Conservation (phyloP, 2,797 vertebrate genomes). For the Scolopax bukidnonensis region DNA sequence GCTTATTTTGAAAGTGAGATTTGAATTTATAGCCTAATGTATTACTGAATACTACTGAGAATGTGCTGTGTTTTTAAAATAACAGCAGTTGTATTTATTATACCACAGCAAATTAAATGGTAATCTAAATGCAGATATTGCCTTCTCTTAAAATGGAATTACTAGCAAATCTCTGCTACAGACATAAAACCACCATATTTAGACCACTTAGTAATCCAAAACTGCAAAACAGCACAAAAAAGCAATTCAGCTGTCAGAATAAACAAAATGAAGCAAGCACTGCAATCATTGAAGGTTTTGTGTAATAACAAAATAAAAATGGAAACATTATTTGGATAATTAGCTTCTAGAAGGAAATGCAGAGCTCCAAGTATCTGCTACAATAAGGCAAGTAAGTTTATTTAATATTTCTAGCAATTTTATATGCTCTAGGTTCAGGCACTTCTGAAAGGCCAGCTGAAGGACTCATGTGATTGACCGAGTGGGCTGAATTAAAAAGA, state of each 20-base stretch:
- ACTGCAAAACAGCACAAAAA: not conserved
- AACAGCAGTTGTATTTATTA: not conserved
- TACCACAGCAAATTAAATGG: not conserved
- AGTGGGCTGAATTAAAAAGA: not conserved
- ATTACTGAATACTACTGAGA: not conserved
- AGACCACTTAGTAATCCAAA: not conserved
- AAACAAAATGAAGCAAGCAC: not conserved
- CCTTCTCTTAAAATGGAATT: not conserved
- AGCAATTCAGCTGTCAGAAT: not conserved
- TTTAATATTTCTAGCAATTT: not conserved
- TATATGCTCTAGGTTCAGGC: not conserved
- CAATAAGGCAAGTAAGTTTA: not conserved
- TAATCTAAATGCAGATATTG: not conserved
- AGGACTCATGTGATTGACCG: not conserved
- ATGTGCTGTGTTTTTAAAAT: not conserved
- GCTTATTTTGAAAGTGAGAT: not conserved
- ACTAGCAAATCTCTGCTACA: not conserved
- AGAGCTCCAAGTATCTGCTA: not conserved
- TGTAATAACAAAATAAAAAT: not conserved
- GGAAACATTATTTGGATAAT: not conserved
- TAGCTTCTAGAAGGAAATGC: not conserved
- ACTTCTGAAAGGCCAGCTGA: not conserved
- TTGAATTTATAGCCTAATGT: not conserved
- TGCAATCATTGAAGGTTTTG: not conserved
- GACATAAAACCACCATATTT: not conserved